Base-by-base conservation (phyloP, 2,797 vertebrate genomes). In the Cossypha niveicapilla region DNA sequence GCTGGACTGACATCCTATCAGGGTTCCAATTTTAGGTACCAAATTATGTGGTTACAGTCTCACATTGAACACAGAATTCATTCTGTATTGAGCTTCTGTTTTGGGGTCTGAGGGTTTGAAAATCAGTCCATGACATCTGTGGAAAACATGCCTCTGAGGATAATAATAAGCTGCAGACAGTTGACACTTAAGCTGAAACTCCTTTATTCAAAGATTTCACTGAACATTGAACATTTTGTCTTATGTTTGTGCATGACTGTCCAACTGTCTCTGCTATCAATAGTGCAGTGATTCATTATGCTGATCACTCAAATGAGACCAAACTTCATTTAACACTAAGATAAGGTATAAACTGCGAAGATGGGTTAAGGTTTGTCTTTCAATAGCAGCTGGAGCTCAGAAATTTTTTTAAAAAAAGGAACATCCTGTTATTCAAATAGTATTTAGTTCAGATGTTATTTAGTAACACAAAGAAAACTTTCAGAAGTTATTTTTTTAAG, bases 401-500 rank as follows among this genome's bases (percentile, higher is more conserved):
- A 21, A 19, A 71, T 34, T 54, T 41, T 37, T 37, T 37, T 37
- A 13, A 37, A 5, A 66, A 61, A 88, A 4, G 25, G 30, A 92
- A 60, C 34, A 68, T 78, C 63, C 48, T 91, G 74, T 42, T 79
- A n/a, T 63, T 85, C 39, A 78, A 50, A 62, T 35, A 60, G 86
- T 77, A 58, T 58, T 96, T 73, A 87, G 80, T 87, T 90, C 56
- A 88, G 37, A 41, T 87, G 80, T 92, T 94, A 92, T 92, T 96
- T 88, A 96, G 89, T 93, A 96, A 95, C 78, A 89, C 70, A 81
- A 88, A n/a, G 25, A 93, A 95, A 95, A 79, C 72, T 93, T 91
- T 54, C 37, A 78, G 44, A 63, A 76, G 83, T 88, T 91, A 61
- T 73, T 86, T 79, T 82, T 88, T 91, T 88, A 5, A 54, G 35